Base-by-base conservation (phyloP, 1,140 invertebrate genomes). In the Grapholita molesta region DNA sequence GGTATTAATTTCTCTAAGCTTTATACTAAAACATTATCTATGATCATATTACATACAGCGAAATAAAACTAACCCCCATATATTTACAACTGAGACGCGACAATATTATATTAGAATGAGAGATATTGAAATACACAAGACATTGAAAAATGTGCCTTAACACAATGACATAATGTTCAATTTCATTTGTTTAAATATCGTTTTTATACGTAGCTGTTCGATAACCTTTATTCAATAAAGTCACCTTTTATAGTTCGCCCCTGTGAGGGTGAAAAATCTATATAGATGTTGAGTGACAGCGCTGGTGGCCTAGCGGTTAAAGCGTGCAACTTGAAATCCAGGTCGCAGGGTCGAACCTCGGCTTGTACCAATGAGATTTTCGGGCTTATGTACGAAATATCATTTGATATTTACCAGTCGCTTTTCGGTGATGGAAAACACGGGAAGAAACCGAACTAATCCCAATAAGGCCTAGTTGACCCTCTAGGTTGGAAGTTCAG, bases 61-160 rank as follows among this genome's bases (percentile, higher is more conserved):
- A 61, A 61, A 28, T 61, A 61, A 61, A 61, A 61, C 15, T n/a
- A 61, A 61, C 24, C 25, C n/a, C 55, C 24, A 25, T 61, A 61
- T 61, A 61, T 61, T 61, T 61, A 61, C 28, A 61, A 61, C 55
- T 15, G 55, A 12, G 25, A 61, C 55, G 55, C 55, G 55, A 61
- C 55, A 32, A 61, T 61, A 61, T 61, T 32, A 61, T 61, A 61
- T 61, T 61, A 61, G 24, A 61, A 61, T 61, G 55, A 15, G 55
- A n/a, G 15, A 61, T 61, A 61, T 61, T 61, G 24, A 25, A 61
- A 61, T 8, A 28, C 3, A 7, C 0, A n/a, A 30, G 3, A 3
- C 12, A 15, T 15, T 9, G 11, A 2, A 61, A 61, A 15, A 15
- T 2, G 0, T 3, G 8, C 15, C 15, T 32, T 61, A 15, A 2